A percentile compares a stretch with the other conserved stretches of the same genome.
These are phyloP conservation scores for Plectropomus leopardus DNA, from an alignment of 2,113 vertebrate genomes.

Conservation along the genomic window DNA sequence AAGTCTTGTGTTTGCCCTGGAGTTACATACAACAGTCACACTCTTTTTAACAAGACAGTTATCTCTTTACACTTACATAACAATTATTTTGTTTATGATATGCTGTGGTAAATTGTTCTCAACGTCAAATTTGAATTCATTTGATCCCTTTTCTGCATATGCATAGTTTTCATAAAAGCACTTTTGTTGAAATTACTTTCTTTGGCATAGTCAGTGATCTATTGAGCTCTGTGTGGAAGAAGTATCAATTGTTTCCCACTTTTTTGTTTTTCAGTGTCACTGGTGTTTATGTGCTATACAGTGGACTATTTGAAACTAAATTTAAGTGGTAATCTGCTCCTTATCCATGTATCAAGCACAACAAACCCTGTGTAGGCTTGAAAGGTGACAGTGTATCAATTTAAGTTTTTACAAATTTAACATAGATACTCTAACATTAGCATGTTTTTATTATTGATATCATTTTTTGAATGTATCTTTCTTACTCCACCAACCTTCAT, in stretches of 20 bases:
- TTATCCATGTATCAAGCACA: neutral
- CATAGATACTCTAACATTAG: no score
- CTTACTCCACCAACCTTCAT: neutral
- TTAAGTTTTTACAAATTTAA: no score
- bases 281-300: neutral
- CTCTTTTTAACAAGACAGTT: constrained; percentile 27
- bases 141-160: neutral
- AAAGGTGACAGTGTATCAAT: no score
- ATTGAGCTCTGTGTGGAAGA: neutral
- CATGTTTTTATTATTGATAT: neutral
- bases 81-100: constrained; percentile 2
- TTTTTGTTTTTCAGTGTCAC: neutral
- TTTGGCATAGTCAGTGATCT: neutral
- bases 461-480: neutral
- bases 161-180: neutral
- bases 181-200: no score
- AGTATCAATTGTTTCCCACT: neutral
- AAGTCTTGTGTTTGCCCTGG: constrained; percentile 14
- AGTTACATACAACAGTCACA: neutral
- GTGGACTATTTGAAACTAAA: neutral
- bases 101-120: constrained; percentile 1
- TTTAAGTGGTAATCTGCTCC: neutral
- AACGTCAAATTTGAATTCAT: constrained; percentile 29
- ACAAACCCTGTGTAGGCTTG: neutral
- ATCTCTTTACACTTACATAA: constrained; percentile 17